A percentile compares a stretch with the other conserved stretches of the same genome.
These are phyloP conservation scores for Empidonax traillii DNA, from an alignment of 2,113 vertebrate species.

Conservation along the genomic window DNA sequence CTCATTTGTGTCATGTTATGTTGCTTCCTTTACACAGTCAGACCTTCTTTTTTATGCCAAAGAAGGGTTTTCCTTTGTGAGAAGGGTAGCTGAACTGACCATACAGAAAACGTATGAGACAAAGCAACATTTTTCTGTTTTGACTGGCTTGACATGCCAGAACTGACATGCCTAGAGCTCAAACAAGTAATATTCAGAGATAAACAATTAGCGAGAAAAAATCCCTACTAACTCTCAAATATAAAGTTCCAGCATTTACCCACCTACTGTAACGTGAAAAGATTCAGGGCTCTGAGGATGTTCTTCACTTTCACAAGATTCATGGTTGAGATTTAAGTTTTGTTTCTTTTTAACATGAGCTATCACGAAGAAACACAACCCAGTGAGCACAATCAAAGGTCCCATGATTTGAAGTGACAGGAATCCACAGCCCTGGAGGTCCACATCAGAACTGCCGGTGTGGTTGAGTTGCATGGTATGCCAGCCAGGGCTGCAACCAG, in stretches of 20 bases:
- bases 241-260: constrained; percentile 16
- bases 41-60: not conserved
- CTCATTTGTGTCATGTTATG: not conserved
- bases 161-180: not conserved
- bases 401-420: constrained; percentile 81
- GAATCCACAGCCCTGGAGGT: constrained; percentile 72
- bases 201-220: not conserved
- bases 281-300: constrained; percentile 50
- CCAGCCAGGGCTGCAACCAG: constrained; percentile 69
- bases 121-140: not conserved
- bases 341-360: constrained; percentile 80
- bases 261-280: constrained; percentile 78
- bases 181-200: not conserved
- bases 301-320: constrained; percentile 66
- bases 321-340: constrained; percentile 55
- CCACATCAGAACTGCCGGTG: not conserved
- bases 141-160: not conserved
- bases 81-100: not conserved
- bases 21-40: not conserved
- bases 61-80: not conserved
- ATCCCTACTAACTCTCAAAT: not conserved
- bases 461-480: constrained; percentile 51
- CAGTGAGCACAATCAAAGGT: constrained; percentile 78
- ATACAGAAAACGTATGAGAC: not conserved
- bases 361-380: constrained; percentile 79